Percentiles rank a stretch among this genome's conserved stretches.
These are phyloP conservation scores for Galeopsomyia nigrocyanea DNA, from an alignment of 2,888 invertebrate species.

Conservation along the genomic window DNA sequence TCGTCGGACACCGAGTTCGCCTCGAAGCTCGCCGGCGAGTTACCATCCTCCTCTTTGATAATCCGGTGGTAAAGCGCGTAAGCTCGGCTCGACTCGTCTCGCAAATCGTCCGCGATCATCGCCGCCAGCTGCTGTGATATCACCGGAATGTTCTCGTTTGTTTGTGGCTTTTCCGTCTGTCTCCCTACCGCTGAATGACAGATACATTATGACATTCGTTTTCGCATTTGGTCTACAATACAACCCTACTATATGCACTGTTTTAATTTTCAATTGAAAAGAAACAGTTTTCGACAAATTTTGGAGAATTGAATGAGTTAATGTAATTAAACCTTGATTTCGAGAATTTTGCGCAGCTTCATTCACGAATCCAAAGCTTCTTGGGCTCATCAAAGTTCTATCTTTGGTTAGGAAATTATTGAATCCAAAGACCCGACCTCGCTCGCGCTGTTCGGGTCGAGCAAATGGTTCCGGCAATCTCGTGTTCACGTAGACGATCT, in stretches of 20 bases:
- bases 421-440: slow-evolving; percentile 14
- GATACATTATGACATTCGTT: too few species aligned
- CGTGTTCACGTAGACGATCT: slow-evolving; percentile 52
- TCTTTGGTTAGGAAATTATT: slow-evolving; percentile 16
- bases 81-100: background rate
- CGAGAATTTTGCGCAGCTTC: too few species aligned
- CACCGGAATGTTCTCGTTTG: too few species aligned
- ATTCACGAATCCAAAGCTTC: slow-evolving; percentile 7
- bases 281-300: too few species aligned
- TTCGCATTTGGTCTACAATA: too few species aligned
- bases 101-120: background rate
- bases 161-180: too few species aligned
- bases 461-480: slow-evolving; percentile 51
- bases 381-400: background rate
- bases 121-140: background rate
- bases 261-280: too few species aligned
- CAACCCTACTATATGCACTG: too few species aligned
- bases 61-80: slow-evolving; percentile 16
- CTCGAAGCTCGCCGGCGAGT: background rate
- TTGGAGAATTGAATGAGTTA: too few species aligned
- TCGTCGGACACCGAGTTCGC: slow-evolving; percentile 11
- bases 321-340: too few species aligned
- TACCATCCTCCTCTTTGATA: background rate
- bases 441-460: background rate
- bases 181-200: too few species aligned